These are phyloP conservation scores for Megaceryle maxima DNA, from an alignment of 2,113 vertebrate genomes.

Conservation along the genomic window DNA sequence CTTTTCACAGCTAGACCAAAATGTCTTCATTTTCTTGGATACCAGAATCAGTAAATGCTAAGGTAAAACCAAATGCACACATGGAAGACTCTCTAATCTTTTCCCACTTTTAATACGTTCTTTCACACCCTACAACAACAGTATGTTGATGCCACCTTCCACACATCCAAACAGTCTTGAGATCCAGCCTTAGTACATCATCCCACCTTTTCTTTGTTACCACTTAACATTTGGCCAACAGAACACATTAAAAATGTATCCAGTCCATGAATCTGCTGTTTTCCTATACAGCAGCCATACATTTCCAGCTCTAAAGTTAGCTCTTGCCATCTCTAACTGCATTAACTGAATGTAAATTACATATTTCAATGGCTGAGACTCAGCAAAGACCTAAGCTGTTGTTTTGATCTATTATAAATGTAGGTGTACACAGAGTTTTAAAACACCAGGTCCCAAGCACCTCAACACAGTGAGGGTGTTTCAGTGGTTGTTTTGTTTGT, in stretches of 20 bases:
- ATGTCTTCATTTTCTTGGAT: background rate
- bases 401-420: background rate
- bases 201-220: background rate
- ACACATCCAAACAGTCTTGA: background rate
- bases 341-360: background rate
- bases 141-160: background rate
- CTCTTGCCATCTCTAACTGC: background rate
- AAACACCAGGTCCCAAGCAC: background rate
- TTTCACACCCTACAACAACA: background rate
- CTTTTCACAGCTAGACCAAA: background rate
- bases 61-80: background rate
- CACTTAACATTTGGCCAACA: background rate
- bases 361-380: background rate
- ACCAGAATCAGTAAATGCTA: background rate
- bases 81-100: accelerated
- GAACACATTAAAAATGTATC: background rate
- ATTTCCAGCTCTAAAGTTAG: background rate
- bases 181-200: background rate
- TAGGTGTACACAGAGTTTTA: background rate
- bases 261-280: background rate
- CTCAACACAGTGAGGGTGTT: too few species aligned
- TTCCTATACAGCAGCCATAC: background rate
- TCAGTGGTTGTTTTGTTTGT: too few species aligned
- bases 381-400: background rate
- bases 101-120: background rate